These are phyloP conservation scores for Poeciliopsis presidionis DNA, from an alignment of 2,797 vertebrate species.

Conservation along the genomic window DNA sequence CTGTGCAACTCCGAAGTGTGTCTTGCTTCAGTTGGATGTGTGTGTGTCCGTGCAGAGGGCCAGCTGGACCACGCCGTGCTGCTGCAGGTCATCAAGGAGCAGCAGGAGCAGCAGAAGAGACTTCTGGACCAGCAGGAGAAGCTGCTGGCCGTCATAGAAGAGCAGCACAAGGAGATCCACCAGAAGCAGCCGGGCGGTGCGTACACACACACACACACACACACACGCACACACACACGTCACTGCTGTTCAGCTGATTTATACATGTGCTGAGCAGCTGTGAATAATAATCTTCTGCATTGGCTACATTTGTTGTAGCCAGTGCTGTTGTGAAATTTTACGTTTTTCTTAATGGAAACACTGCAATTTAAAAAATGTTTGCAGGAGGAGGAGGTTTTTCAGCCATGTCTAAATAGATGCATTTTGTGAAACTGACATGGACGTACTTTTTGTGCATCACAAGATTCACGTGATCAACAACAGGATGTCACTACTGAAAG, in stretches of 20 bases:
- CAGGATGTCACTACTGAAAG: too few species aligned
- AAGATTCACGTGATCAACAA: too few species aligned
- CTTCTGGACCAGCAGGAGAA: slow-evolving; percentile 97
- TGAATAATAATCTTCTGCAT: not conserved
- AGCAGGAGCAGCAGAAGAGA: slow-evolving; percentile 96
- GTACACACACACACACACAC: slow-evolving; percentile 7
- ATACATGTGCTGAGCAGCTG: not conserved
- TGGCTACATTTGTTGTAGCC: too few species aligned
- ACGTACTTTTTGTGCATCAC: too few species aligned
- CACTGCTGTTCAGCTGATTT: not conserved
- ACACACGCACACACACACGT: not conserved
- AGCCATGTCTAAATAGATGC: too few species aligned
- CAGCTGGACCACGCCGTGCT: slow-evolving; percentile 89
- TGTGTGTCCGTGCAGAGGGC: slow-evolving; percentile 81
- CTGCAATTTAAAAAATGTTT: too few species aligned
- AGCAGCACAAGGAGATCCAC: slow-evolving; percentile 98
- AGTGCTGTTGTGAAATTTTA: too few species aligned
- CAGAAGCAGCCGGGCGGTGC: slow-evolving; percentile 86
- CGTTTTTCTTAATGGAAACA: too few species aligned
- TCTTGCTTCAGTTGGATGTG: slow-evolving; percentile 4
- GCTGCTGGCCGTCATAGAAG: slow-evolving; percentile 92
- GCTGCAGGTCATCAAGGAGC: slow-evolving; percentile 94
- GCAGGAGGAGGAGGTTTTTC: too few species aligned
- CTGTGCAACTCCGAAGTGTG: slow-evolving; percentile 19
- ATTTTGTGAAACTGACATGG: too few species aligned